phyloP scores from a whole-genome alignment of 37 sponge, comb jelly and placozoan species.

The Haliclona indistincta region DNA sequence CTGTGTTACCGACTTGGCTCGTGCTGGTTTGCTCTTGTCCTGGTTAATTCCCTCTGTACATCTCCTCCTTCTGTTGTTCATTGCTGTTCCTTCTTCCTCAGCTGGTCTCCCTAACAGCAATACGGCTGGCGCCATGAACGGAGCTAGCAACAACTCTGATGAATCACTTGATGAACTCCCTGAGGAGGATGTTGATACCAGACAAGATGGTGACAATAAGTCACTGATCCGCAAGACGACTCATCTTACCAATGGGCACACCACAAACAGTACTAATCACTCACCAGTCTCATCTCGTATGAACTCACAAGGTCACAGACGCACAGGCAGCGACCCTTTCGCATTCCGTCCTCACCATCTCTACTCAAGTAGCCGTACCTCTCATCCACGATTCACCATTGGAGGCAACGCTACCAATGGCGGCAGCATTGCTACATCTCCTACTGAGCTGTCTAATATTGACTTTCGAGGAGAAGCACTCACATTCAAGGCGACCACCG shows the following conservation, averaged over 20 bases:
- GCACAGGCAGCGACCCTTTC: conserved; percentile 81
- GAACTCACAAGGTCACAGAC: conserved; percentile 65
- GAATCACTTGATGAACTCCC: conserved; percentile 52
- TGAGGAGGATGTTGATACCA: conserved; percentile 32
- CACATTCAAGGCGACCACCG: conserved; percentile 94
- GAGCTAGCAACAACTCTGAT: no score
- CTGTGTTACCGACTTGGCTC: no score
- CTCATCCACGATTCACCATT: conserved; percentile 7
- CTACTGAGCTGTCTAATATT: conserved; percentile 13
- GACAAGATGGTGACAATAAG: neutral
- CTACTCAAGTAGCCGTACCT: neutral
- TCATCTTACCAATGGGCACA: neutral
- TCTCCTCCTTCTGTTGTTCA: neutral
- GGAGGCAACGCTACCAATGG: neutral
- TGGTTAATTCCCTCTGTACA: neutral
- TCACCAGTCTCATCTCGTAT: conserved; percentile 43
- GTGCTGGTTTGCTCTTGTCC: no score
- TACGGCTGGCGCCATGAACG: no score
- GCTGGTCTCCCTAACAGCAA: no score
- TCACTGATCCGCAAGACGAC: no score
- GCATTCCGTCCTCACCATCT: conserved; percentile 33
- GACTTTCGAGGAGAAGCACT: conserved; percentile 80
- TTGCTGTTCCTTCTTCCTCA: neutral
- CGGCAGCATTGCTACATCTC: neutral
- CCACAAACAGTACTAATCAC: neutral